These are phyloP conservation scores for Simalia tracyae DNA, from an alignment of 2,797 vertebrate genomes.

Conservation along the genomic window DNA sequence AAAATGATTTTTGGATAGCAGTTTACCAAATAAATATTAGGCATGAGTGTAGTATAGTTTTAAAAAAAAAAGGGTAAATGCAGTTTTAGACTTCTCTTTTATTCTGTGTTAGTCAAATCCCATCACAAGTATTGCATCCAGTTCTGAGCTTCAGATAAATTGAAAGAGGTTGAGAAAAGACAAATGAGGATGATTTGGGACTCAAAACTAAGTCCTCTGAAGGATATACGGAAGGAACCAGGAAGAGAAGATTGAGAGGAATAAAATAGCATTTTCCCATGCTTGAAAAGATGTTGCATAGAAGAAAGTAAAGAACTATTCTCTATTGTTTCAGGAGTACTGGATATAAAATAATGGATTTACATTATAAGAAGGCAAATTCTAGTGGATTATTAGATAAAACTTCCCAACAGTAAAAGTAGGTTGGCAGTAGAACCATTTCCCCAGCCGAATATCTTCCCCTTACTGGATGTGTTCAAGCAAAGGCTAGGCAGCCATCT, in stretches of 20 bases:
- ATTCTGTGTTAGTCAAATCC: not conserved
- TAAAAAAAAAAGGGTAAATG: not conserved
- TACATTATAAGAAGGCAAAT: not conserved
- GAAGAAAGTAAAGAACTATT: not conserved
- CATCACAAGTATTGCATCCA: not conserved
- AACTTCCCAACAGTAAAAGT: not conserved
- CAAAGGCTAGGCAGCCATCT: not conserved
- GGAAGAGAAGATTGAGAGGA: not conserved
- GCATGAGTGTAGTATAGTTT: not conserved
- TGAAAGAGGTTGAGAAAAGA: not conserved
- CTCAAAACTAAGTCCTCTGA: not conserved
- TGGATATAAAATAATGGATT: not conserved
- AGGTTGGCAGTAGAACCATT: not conserved
- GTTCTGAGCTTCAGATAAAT: not conserved
- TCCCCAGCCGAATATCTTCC: not conserved
- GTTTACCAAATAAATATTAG: not conserved
- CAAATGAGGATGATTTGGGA: not conserved
- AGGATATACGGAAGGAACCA: not conserved
- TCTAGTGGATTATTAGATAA: not conserved
- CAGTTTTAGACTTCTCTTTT: not conserved
- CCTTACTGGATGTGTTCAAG: not conserved
- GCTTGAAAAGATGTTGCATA: not conserved
- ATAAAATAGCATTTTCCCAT: not conserved
- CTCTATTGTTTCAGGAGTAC: not conserved
- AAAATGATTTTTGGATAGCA: too few relatives aligned